phyloP scores from a whole-genome alignment of 2,888 invertebrate genomes.

The Ormyrus thymus region DNA sequence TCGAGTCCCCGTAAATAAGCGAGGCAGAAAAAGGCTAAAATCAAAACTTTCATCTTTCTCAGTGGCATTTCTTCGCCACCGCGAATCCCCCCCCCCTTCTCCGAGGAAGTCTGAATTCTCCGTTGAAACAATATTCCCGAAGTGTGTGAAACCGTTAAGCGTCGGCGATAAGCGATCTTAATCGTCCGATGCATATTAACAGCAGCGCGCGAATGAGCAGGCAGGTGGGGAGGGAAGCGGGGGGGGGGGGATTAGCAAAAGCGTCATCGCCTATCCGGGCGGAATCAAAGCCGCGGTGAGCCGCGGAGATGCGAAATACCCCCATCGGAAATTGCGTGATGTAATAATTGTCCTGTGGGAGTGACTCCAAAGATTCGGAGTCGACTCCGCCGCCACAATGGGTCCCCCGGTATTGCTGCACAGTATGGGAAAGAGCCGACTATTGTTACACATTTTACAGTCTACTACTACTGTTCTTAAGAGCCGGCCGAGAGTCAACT shows the following conservation, averaged over 20 bases:
- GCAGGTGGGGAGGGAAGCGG: too few relatives aligned
- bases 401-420: conserved; percentile 65
- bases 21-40: conserved; percentile 5
- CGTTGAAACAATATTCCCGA: conserved; percentile 35
- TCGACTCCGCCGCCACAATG: conserved; percentile 38
- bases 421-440: conserved; percentile 58
- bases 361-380: conserved; percentile 61
- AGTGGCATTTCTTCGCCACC: conserved; percentile 13
- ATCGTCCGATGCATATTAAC: conserved; percentile 55
- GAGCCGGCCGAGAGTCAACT: conserved; percentile 61
- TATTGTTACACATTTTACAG: conserved; percentile 75
- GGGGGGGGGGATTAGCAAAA: not conserved
- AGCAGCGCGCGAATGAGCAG: conserved; percentile 27
- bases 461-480: conserved; percentile 69
- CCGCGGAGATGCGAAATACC: conserved; percentile 63
- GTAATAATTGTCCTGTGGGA: conserved; percentile 75
- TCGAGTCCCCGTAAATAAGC: not conserved
- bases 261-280: conserved; percentile 51
- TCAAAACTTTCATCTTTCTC: conserved; percentile 46
- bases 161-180: conserved; percentile 51
- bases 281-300: conserved; percentile 33
- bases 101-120: conserved; percentile 34
- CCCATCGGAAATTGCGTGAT: conserved; percentile 73
- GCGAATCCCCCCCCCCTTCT: not conserved
- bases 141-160: conserved; percentile 47